phyloP scores from a whole-genome alignment of 2,113 vertebrate genomes.

The Erythrolamprus reginae region DNA sequence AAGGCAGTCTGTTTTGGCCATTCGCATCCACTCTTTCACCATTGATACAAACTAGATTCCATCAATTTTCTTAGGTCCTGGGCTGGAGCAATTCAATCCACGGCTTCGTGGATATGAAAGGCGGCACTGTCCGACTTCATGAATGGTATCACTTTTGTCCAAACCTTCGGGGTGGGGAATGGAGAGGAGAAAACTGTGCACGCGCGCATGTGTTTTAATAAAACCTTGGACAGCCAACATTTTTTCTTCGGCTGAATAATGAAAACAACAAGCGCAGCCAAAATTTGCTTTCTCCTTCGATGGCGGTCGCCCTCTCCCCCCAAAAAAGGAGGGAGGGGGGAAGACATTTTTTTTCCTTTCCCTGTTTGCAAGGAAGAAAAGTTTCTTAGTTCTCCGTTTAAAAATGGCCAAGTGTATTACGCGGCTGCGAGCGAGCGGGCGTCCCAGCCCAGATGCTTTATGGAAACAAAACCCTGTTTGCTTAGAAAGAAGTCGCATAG shows the following conservation, averaged over 20 bases:
- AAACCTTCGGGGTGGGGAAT: constrained; percentile 54
- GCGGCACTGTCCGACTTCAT: constrained; percentile 71
- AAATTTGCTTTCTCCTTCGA: constrained; percentile 53
- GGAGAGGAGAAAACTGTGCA: constrained; percentile 62
- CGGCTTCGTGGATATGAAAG: constrained; percentile 70
- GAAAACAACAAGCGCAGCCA: constrained; percentile 56
- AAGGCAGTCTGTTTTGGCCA: constrained; percentile 66
- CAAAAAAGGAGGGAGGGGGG: background rate
- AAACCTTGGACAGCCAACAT: constrained; percentile 51
- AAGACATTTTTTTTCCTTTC: background rate
- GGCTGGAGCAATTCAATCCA: constrained; percentile 58
- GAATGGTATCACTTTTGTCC: constrained; percentile 69
- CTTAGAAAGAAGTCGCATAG: constrained; percentile 65
- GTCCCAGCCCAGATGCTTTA: constrained; percentile 72
- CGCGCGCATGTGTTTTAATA: constrained; percentile 1
- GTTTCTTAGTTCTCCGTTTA: constrained; percentile 49
- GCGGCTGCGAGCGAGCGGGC: constrained; percentile 52
- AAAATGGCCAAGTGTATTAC: constrained; percentile 60
- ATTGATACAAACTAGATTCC: constrained; percentile 78
- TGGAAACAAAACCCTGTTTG: constrained; percentile 72
- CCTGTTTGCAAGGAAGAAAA: constrained; percentile 34
- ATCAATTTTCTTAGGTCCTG: constrained; percentile 75
- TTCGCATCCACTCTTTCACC: constrained; percentile 38
- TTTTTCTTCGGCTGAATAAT: constrained; percentile 61
- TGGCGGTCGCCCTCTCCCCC: constrained; percentile 39